Conservation (phyloP, 2,113 vertebrate species). For the Melanocharis versteri region DNA sequence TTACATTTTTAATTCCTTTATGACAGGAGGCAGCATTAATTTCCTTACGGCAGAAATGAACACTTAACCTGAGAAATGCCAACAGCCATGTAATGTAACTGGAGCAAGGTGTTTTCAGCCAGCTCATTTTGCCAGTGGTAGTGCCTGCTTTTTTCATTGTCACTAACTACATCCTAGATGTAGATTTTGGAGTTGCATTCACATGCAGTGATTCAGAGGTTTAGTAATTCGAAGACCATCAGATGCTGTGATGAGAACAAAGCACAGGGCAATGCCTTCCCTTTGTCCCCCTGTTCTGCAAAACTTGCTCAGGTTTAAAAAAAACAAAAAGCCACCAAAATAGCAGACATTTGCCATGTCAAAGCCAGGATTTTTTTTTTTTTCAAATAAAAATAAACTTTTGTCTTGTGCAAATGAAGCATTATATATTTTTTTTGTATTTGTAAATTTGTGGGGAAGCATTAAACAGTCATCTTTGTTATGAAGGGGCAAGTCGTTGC, state of each 20-base stretch:
- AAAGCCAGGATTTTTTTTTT: conserved; percentile 51
- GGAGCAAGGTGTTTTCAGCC: not conserved
- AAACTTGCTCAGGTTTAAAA: conserved; percentile 63
- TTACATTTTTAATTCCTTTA: not conserved
- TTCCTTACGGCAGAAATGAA: not conserved
- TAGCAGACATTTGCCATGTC: conserved; percentile 45
- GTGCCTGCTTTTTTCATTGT: not conserved
- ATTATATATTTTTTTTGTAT: conserved; percentile 50
- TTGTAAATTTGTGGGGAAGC: conserved; percentile 57
- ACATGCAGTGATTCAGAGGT: not conserved
- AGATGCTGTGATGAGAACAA: conserved; percentile 39
- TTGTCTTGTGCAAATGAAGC: conserved; percentile 46
- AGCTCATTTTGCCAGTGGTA: not conserved
- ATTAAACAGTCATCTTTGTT: conserved; percentile 62
- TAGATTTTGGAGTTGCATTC: not conserved
- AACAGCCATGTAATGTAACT: not conserved
- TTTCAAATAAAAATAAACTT: conserved; percentile 6
- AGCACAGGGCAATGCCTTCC: conserved; percentile 46
- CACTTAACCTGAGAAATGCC: not conserved
- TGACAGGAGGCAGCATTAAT: not conserved
- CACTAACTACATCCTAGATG: not conserved
- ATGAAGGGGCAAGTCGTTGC: not conserved
- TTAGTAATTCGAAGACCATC: conserved; percentile 27
- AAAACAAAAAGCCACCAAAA: conserved; percentile 56
- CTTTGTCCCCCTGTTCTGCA: not conserved